Percentiles rank a stretch among this genome's conserved stretches.
phyloP scores from a whole-genome alignment of 2,888 invertebrate genomes.

The Gastracanthus pulcherrimus region DNA sequence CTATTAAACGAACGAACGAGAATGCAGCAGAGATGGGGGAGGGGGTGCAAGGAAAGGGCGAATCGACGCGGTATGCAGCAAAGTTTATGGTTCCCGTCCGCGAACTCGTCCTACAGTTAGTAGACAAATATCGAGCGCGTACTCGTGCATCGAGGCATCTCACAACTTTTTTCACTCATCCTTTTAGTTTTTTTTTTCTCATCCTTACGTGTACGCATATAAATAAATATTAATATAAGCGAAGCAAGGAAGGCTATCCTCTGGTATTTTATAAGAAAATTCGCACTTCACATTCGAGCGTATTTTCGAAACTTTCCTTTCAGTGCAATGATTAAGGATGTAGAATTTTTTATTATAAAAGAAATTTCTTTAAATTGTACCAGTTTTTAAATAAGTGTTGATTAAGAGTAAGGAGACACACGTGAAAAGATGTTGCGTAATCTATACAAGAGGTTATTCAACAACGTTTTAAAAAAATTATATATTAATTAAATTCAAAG shows the following conservation, averaged over 20 bases:
- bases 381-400: too few species aligned
- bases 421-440: too few species aligned
- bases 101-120: background rate
- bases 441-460: too few species aligned
- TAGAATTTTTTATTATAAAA: too few species aligned
- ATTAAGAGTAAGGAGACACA: too few species aligned
- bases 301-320: too few species aligned
- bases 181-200: background rate
- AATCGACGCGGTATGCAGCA: constrained; percentile 7
- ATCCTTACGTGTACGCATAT: background rate
- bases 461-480: too few species aligned
- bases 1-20: constrained; percentile 2
- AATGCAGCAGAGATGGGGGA: background rate
- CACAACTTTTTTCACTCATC: background rate
- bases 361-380: too few species aligned
- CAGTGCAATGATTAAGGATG: too few species aligned
- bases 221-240: too few species aligned
- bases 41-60: background rate
- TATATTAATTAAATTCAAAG: too few species aligned
- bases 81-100: background rate
- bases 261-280: background rate
- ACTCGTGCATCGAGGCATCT: background rate
- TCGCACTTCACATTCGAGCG: background rate
- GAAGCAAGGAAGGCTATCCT: background rate
- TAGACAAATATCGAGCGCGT: constrained; percentile 16